Percentiles rank a stretch among this genome's conserved stretches.
phyloP scores from a whole-genome alignment of 2,797 vertebrate species.

The Sternotherus odoratus region DNA sequence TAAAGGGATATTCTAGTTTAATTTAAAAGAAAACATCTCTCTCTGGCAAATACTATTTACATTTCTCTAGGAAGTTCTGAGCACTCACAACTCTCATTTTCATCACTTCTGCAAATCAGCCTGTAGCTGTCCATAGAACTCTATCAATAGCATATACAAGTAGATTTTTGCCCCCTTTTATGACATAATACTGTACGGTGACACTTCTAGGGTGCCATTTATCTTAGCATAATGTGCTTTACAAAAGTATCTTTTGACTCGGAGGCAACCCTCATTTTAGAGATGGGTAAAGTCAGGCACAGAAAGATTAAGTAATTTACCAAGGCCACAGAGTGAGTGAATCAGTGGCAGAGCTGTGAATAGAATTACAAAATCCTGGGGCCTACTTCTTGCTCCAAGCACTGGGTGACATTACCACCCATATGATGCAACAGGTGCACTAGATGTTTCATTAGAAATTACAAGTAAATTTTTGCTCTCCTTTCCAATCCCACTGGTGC shows the following conservation, averaged over 20 bases:
- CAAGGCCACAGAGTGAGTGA: neutral
- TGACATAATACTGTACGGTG: neutral
- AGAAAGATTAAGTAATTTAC: neutral
- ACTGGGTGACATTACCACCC: neutral
- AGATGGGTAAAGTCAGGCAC: neutral
- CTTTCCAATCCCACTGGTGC: neutral
- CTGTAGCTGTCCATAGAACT: neutral
- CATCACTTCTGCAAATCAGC: neutral
- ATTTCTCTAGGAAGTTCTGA: neutral
- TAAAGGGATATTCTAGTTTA: neutral
- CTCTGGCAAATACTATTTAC: neutral
- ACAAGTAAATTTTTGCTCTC: neutral
- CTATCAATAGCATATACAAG: accelerated
- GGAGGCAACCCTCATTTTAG: neutral
- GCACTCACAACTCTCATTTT: accelerated
- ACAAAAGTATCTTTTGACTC: neutral
- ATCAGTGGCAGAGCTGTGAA: neutral
- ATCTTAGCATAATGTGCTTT: neutral
- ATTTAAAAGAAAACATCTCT: neutral
- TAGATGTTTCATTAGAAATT: neutral
- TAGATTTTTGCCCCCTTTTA: neutral
- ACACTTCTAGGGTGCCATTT: neutral
- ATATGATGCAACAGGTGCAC: neutral
- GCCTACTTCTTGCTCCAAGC: neutral
- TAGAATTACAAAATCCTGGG: neutral